Base-by-base conservation (phyloP, 2,113 vertebrate species). In the Lycaon pictus region DNA sequence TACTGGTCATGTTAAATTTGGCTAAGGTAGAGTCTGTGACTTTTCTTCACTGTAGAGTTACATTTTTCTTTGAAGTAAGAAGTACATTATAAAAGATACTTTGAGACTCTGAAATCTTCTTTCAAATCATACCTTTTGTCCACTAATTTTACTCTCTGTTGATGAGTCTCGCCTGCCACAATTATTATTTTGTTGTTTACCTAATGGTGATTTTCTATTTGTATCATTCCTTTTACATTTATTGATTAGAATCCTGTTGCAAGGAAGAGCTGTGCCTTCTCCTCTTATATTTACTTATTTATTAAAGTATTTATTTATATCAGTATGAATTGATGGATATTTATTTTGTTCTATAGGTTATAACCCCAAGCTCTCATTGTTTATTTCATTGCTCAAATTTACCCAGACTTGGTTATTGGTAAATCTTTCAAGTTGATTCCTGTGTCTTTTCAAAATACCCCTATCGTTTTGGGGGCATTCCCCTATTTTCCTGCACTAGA, bases 121-220 rank as follows among this genome's bases (percentile, higher is more conserved):
- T 56, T 89, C 82, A n/a, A 27, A 55, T 62, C 58, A 37, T 56
- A 51, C 23, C 23, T 79, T 89, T 80, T 51, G 35, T 71, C 62
- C 17, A 16, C 13, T 29, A 72, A 56, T 67, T 81, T 90, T 85
- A 79, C 37, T 74, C 32, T 81, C 43, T n/a, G 32, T 35, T 17
- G 29, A 89, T 80, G 11, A 8, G 65, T 87, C 85, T 90, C 82
- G 37, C 27, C 27, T 95, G 10, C 43, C 90, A 62, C 22, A 35
- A 37, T 81, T 71, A 51, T 35, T 84, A 56, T 43, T 90, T 90
- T 43, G 48, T 32, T 65, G 62, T 76, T 95, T 87, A 22, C 35
- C 62, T 72, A 65, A 25, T 56, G 60, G 20, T 83, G n/a, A 71
- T 51, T 90, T 95, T 89, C 43, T 93, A 35, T 77, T 96, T 91